phyloP scores from a whole-genome alignment of 2,113 vertebrate genomes.

The Globicephala melas region DNA sequence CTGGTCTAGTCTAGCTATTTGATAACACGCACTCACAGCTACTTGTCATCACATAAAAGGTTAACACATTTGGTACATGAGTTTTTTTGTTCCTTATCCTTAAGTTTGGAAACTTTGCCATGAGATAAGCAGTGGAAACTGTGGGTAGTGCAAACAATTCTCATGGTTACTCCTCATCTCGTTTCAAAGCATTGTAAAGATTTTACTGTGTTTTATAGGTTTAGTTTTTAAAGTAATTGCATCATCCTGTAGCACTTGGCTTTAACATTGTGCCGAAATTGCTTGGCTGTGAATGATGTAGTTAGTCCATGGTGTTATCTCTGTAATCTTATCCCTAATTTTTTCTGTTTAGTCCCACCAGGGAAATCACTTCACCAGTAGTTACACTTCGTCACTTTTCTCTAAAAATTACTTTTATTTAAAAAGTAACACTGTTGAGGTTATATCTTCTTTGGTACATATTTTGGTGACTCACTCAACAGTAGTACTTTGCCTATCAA shows the following conservation, averaged over 20 bases:
- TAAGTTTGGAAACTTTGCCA: conserved; percentile 2
- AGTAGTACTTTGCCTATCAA: conserved; percentile 9
- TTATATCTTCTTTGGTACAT: conserved; percentile 5
- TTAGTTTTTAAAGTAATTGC: conserved; percentile 37
- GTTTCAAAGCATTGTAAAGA: conserved; percentile 19
- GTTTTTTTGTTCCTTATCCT: neutral
- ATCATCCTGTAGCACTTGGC: neutral
- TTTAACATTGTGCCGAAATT: neutral
- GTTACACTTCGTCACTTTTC: neutral
- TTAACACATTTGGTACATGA: neutral
- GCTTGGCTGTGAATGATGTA: neutral
- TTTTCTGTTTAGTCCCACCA: neutral
- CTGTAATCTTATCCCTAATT: neutral
- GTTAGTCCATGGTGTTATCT: neutral
- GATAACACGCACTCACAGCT: neutral
- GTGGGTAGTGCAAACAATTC: neutral
- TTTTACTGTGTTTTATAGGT: neutral
- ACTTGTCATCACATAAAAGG: neutral
- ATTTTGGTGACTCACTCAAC: conserved; percentile 13
- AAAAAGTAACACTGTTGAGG: neutral
- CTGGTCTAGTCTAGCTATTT: neutral
- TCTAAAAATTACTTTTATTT: conserved; percentile 13
- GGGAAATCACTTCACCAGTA: neutral
- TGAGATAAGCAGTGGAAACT: neutral
- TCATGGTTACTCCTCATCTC: neutral